A percentile compares a stretch with the other conserved stretches of the same genome.
Evolutionary conservation across 2,113 vertebrate genomes (phyloP).

Genomic region (Syrmaticus mikado): DNA sequence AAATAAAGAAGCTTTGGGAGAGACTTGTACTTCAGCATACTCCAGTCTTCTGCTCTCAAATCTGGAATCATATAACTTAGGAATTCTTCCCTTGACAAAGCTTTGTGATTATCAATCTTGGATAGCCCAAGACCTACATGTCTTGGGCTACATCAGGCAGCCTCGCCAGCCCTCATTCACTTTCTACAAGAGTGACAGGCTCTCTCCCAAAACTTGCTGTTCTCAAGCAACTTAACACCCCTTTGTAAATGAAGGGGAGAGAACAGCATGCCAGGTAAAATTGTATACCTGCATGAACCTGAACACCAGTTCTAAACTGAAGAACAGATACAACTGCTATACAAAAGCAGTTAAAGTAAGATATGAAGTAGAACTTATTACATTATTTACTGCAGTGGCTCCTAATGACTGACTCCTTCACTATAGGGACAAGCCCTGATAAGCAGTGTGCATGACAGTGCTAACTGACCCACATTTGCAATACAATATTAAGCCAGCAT

Average conservation of each 20-base stretch:
- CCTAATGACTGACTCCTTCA: not conserved
- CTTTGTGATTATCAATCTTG: not conserved
- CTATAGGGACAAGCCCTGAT: not conserved
- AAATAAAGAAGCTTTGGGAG: not conserved
- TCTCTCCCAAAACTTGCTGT: not conserved
- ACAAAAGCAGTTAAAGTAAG: not conserved
- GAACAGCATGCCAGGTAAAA: not conserved
- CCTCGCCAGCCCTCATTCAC: not conserved
- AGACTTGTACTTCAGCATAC: not conserved
- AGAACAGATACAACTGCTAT: not conserved
- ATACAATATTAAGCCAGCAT: not conserved
- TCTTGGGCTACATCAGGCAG: not conserved
- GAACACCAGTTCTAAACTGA: not conserved
- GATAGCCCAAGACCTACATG: not conserved
- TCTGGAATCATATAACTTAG: accelerated
- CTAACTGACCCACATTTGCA: not conserved
- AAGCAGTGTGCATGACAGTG: accelerated
- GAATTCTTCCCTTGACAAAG: not conserved
- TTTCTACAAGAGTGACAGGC: accelerated
- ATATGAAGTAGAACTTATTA: not conserved
- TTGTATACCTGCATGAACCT: not conserved
- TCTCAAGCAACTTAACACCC: not conserved
- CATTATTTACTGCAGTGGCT: not conserved
- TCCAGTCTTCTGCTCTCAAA: not conserved
- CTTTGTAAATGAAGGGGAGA: not conserved